phyloP scores from a whole-genome alignment of 2,888 invertebrate genomes.

The Platypus cylindrus region DNA sequence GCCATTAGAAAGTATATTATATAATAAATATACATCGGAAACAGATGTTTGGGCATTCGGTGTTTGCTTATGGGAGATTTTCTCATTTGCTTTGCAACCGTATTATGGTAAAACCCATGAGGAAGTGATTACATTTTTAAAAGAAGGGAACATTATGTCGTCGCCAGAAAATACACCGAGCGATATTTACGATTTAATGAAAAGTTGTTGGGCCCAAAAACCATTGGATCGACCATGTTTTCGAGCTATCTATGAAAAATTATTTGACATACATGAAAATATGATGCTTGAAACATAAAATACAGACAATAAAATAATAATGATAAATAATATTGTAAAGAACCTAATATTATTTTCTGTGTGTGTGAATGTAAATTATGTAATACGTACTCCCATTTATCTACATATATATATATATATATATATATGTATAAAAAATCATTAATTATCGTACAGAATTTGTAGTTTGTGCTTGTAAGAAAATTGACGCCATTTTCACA shows the following conservation, averaged over 20 bases:
- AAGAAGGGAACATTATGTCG: constrained; percentile 81
- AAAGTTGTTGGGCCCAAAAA: constrained; percentile 83
- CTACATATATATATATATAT: too few species aligned
- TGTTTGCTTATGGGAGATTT: constrained; percentile 93
- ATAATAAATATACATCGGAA: constrained; percentile 91
- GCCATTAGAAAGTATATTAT: constrained; percentile 92
- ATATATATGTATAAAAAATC: too few species aligned
- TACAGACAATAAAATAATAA: too few species aligned
- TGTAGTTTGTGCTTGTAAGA: too few species aligned
- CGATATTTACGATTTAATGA: constrained; percentile 83
- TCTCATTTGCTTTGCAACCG: constrained; percentile 90
- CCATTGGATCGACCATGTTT: constrained; percentile 80
- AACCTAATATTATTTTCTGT: too few species aligned
- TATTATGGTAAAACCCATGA: constrained; percentile 97
- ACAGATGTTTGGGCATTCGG: constrained; percentile 98
- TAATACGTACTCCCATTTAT: too few species aligned
- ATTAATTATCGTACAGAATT: too few species aligned
- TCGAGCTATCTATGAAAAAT: constrained; percentile 63
- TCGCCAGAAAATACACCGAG: constrained; percentile 85
- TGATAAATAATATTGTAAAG: too few species aligned
- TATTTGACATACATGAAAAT: constrained; percentile 35
- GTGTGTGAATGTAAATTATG: too few species aligned
- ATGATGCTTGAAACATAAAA: constrained; percentile 23
- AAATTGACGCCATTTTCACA: too few species aligned
- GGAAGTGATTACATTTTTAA: constrained; percentile 88